These are phyloP conservation scores for Delichon dasypus DNA, from an alignment of 2,797 vertebrate genomes.

Conservation along the genomic window DNA sequence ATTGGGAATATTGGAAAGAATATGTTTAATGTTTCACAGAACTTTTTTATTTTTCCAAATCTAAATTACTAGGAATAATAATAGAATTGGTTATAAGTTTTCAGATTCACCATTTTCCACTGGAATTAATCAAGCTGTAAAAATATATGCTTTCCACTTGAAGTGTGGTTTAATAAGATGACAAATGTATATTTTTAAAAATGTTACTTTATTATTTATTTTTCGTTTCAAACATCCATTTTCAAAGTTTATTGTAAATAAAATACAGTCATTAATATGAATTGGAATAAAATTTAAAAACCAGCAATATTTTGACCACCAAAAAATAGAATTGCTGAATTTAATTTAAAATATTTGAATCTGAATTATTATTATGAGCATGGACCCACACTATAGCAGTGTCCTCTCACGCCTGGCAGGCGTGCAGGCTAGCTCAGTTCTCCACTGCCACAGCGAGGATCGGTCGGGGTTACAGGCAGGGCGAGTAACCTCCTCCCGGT, in stretches of 20 bases:
- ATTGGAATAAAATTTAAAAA: neutral
- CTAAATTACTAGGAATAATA: neutral
- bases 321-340: neutral
- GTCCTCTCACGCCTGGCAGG: too few relatives aligned
- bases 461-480: too few relatives aligned
- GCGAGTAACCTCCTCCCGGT: too few relatives aligned
- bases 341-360: neutral
- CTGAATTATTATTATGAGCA: neutral
- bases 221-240: neutral
- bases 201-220: neutral
- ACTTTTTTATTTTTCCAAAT: neutral
- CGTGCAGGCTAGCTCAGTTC: too few relatives aligned
- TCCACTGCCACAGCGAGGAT: too few relatives aligned
- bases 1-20: neutral
- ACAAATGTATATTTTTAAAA: neutral
- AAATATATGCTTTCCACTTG: neutral
- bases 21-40: neutral
- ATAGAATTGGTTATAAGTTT: neutral
- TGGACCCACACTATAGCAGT: fast-evolving
- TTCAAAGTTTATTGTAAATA: neutral
- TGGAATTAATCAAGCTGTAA: neutral
- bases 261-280: neutral
- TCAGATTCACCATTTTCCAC: neutral
- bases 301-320: neutral
- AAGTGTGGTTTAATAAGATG: neutral